Evolutionary conservation across 2,888 invertebrate species (phyloP), one percentile per base, ranked within the genome.

Genomic region (Cantharis lateralis): DNA sequence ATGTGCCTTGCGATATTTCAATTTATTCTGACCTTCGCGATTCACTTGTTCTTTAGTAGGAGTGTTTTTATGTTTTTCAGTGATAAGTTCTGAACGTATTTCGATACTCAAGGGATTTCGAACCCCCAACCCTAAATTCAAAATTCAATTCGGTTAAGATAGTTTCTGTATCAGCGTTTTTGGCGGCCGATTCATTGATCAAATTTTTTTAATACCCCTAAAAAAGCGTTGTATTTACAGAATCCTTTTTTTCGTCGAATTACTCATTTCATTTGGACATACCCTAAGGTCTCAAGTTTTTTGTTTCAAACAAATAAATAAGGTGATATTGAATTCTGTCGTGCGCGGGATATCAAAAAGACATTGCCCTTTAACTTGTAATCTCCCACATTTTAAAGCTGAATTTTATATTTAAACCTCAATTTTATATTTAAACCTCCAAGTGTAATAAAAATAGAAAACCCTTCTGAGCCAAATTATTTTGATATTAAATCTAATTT

Each of bases 101-200:
- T 80, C 80, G 71, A 80, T 83, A 81, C 83, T 82, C 83, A 13
- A 16, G 84, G 80, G 84, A 83, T 78, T 80, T 78, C 79, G 73
- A 80, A 80, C 80, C 77, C 77, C 75, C 72, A 76, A 80, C 79
- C 78, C 82, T 83, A 79, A 78, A 78, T 79, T 78, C 77, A 81
- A 82, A 85, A 84, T 84, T 83, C 83, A 85, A 85, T 85, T 83
- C 84, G 79, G 83, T 84, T 84, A 84, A 85, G 84, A 86, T 85
- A 85, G 85, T 86, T 85, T 85, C 83, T 84, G 80, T 85, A 85
- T 85, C 84, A 82, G 84, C 83, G 84, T 83, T 84, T 83, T 84
- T 83, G 79, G 75, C 73, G 66, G 68, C 15, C 20, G 20, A 68
- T 26, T 77, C 71, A 70, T 62, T 71, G 71, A 66, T 66, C 48